Base-by-base conservation (phyloP, 2,797 vertebrate genomes). In the Paramormyrops hopkinsi region DNA sequence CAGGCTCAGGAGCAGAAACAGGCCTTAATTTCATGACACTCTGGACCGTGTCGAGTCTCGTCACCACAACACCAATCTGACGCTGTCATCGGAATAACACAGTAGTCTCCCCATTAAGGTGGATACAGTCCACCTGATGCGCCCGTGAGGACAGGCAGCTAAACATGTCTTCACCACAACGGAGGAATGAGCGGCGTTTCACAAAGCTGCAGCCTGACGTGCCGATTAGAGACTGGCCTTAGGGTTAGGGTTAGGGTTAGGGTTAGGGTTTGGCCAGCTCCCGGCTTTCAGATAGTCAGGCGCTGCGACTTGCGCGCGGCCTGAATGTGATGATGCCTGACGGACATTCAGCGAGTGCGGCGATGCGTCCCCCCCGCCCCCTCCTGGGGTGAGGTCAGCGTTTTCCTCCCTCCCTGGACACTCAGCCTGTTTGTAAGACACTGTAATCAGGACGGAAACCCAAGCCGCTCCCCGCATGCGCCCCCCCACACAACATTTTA, bases 401-500 rank as follows among this genome's bases (percentile, higher is more conserved):
- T 29, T 17, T 44, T 11, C 89, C 83, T 53, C 76, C 14, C 87
- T 14, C 88, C 59, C 88, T 89, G 88, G 89, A 76, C 88, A 87
- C 86, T 87, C 62, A 11, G 89, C 90, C 89, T 44, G 62, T 90
- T 88, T 22, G 62, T 69, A 76, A 76, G 85, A 92, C 92, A 89
- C 44, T 92, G 91, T 94, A 93, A 94, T 94, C 93, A 92, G 93
- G 92, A 92, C 83, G 89, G 94, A 93, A 95, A 95, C 93, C 93
- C 44, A 93, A 95, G 93, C 94, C 83, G 91, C 90, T 90, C 91
- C 93, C 92, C 89, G 33, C 93, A 79, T 90, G 76, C 92, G 85
- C 92, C 91, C 93, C 94, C 94, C 93, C 92, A 59, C 91, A 95
- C 94, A 94, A 95, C 95, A 95, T 94, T 94, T 93, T 94, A 94